Evolutionary conservation across 2,888 invertebrate genomes (phyloP).

Genomic region (Trichacis sp.): DNA sequence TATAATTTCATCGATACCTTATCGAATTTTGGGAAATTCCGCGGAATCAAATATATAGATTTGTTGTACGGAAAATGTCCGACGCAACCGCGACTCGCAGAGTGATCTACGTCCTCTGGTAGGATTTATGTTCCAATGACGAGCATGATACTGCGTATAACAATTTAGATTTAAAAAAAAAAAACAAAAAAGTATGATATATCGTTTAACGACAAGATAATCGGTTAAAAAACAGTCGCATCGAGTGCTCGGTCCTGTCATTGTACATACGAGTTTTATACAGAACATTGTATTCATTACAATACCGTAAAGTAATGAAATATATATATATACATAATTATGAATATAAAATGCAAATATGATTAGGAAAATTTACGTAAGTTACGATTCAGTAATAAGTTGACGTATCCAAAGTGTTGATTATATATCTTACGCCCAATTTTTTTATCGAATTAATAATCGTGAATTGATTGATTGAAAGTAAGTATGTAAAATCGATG

Average conservation of each 20-base stretch:
- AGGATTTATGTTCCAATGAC: slow-evolving; percentile 51
- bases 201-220: slow-evolving; percentile 32
- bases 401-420: slow-evolving; percentile 33
- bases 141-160: slow-evolving; percentile 53
- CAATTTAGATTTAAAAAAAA: slow-evolving; percentile 39
- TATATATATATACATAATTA: slow-evolving; percentile 50
- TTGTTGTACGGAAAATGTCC: slow-evolving; percentile 29
- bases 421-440: slow-evolving; percentile 21
- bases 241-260: slow-evolving; percentile 35
- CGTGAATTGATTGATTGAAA: background rate
- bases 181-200: slow-evolving; percentile 35
- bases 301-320: slow-evolving; percentile 58
- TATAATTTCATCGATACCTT: too few relatives aligned
- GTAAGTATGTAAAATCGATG: too few relatives aligned
- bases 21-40: background rate
- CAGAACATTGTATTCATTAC: slow-evolving; percentile 67
- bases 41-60: slow-evolving; percentile 13
- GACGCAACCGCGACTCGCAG: slow-evolving; percentile 23
- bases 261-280: slow-evolving; percentile 69
- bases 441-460: background rate
- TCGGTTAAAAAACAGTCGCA: slow-evolving; percentile 30
- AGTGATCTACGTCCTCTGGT: slow-evolving; percentile 56
- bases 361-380: slow-evolving; percentile 37
- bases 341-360: slow-evolving; percentile 42
- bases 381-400: slow-evolving; percentile 35